Evolutionary conservation across 2,113 vertebrate genomes (phyloP).

Genomic region (Myrmophylax atrothorax): DNA sequence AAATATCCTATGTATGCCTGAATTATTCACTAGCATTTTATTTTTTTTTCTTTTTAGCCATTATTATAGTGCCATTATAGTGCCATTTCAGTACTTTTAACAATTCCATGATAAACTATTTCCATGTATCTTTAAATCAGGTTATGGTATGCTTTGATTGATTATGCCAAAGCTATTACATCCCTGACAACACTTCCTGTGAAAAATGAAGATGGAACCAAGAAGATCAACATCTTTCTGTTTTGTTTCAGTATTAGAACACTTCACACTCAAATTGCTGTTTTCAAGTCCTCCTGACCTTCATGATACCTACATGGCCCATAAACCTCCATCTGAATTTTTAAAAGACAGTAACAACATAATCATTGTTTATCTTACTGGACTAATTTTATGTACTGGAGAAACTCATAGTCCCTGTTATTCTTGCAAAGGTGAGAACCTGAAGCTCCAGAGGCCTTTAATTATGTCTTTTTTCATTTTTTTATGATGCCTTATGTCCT

Average conservation of each 20-base stretch:
- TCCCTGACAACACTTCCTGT: background rate
- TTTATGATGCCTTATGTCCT: background rate
- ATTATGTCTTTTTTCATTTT: background rate
- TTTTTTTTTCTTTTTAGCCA: background rate
- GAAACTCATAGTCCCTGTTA: background rate
- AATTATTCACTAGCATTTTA: background rate
- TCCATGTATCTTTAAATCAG: background rate
- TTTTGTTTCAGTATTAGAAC: background rate
- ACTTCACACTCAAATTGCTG: background rate
- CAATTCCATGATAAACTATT: background rate
- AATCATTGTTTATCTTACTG: background rate
- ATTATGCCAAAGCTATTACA: background rate
- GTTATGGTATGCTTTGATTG: background rate
- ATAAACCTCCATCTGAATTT: background rate
- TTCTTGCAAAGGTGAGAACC: background rate
- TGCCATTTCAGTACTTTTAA: background rate
- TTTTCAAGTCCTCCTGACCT: background rate
- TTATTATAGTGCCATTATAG: background rate
- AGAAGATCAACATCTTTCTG: background rate
- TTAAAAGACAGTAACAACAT: background rate
- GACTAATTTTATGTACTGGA: background rate
- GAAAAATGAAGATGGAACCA: background rate
- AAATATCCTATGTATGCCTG: background rate
- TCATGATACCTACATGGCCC: background rate
- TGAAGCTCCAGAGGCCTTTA: background rate